Evolutionary conservation across 1,140 invertebrate genomes (phyloP).

Genomic region (Caenorhabditis brenneri): DNA sequence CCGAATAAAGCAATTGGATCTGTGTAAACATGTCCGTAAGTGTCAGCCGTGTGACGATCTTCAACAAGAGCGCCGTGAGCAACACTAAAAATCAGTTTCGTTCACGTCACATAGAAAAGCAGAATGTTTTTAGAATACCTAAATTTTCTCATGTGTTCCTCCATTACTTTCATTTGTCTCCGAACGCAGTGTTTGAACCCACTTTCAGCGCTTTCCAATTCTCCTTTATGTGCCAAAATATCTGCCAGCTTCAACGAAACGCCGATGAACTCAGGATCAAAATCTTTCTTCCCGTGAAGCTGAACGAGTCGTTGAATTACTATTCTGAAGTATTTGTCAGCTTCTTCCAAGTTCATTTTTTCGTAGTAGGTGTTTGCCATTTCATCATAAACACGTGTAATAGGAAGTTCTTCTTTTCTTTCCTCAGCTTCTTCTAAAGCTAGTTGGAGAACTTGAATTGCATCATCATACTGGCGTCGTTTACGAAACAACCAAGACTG

Average conservation of each 20-base stretch:
- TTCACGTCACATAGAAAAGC: too few species aligned
- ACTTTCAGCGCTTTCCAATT: conserved; percentile 65
- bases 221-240: conserved; percentile 64
- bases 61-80: conserved; percentile 63
- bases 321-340: conserved; percentile 62
- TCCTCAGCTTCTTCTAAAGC: conserved; percentile 58
- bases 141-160: conserved; percentile 56
- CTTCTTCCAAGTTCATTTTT: conserved; percentile 62
- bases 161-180: conserved; percentile 65
- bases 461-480: conserved; percentile 63
- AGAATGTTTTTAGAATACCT: too few species aligned
- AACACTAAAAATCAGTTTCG: too few species aligned
- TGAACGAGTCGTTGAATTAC: conserved; percentile 64
- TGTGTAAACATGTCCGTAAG: conserved; percentile 60
- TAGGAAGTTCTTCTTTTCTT: conserved; percentile 57
- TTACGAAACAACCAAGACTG: conserved; percentile 67
- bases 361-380: conserved; percentile 69
- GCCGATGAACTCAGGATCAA: conserved; percentile 69
- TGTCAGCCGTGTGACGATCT: conserved; percentile 59
- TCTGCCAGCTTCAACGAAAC: conserved; percentile 69
- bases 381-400: conserved; percentile 63
- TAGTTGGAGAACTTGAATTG: conserved; percentile 61
- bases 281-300: conserved; percentile 63
- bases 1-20: conserved; percentile 70
- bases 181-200: conserved; percentile 67